Conservation (phyloP, 2,113 vertebrate genomes). For the Nyctereutes procyonoides region DNA sequence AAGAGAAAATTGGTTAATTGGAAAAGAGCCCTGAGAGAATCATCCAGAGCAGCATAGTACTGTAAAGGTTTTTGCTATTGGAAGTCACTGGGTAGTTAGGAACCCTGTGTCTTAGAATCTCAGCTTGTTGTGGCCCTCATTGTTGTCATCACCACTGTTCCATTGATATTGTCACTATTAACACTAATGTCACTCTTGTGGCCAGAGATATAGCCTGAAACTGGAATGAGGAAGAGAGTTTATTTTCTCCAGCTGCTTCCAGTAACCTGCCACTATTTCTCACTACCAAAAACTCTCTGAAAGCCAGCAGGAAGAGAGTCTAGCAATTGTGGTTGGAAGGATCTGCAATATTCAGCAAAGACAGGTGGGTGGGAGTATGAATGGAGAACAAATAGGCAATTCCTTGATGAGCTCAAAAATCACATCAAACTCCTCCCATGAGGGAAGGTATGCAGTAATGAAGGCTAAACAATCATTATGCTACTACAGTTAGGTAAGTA, state of each 20-base stretch:
- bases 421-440: neutral
- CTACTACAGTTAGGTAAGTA: neutral
- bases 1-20: neutral
- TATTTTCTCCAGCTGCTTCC: neutral
- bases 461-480: neutral
- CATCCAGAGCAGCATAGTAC: neutral
- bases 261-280: neutral
- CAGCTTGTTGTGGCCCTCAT: neutral
- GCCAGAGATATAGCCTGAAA: neutral
- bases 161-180: neutral
- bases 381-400: neutral
- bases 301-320: neutral
- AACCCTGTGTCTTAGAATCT: neutral
- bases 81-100: neutral
- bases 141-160: neutral
- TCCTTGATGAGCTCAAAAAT: neutral
- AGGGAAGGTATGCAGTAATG: neutral
- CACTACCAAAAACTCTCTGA: neutral
- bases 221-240: neutral
- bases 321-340: neutral
- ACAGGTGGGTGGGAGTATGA: neutral
- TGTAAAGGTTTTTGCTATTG: neutral
- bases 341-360: neutral
- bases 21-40: neutral
- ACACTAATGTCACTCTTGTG: neutral